Base-by-base conservation (phyloP, 2,888 invertebrate species). In the Drosophila pseudotakahashii region DNA sequence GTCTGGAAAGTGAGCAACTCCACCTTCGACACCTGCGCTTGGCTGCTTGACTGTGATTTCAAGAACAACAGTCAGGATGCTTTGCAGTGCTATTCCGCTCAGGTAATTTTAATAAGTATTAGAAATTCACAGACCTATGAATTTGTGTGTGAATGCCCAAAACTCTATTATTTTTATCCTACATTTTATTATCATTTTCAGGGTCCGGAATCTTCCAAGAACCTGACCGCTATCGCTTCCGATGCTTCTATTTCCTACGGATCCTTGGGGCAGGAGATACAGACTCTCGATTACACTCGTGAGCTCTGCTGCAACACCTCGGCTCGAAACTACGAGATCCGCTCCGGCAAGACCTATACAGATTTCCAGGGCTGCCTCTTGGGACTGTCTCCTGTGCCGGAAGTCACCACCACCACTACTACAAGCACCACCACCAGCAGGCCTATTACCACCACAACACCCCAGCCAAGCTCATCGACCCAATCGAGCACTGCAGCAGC, bases 281-380 rank as follows among this genome's bases (percentile, higher is more conserved):
- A 68, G 7, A 19, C 6, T 37, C 51, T 55, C 75, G 13, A 11
- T 23, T 80, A 53, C 44, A 57, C 44, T 0, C 64, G 75, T 19
- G 32, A 75, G 0, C 37, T 30, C 2, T 84, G 88, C 55, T 11
- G 13, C 6, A 76, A 64, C 16, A 53, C 4, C 5, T 62, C 77
- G 1, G 32, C 52, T 10, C 59, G 53, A 4, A 55, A 14, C n/a
- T 88, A 78, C 45, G 83, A 83, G 23, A 10, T 36, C 4, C 23
- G 13, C 3, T 50, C 71, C 16, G 76, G 59, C 10, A 11, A 47
- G 41, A 47, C 70, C 9, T 79, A 73, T 39, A n/a, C 45, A 7
- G 50, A 44, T 11, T 32, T 88, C 16, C 79, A 88, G n/a, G 50
- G 36, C 0, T 84, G 88, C 4, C 13, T 86, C 37, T 13, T 23